Evolutionary conservation across 2,797 vertebrate genomes (phyloP).

Genomic region (Cheirogaleus major): DNA sequence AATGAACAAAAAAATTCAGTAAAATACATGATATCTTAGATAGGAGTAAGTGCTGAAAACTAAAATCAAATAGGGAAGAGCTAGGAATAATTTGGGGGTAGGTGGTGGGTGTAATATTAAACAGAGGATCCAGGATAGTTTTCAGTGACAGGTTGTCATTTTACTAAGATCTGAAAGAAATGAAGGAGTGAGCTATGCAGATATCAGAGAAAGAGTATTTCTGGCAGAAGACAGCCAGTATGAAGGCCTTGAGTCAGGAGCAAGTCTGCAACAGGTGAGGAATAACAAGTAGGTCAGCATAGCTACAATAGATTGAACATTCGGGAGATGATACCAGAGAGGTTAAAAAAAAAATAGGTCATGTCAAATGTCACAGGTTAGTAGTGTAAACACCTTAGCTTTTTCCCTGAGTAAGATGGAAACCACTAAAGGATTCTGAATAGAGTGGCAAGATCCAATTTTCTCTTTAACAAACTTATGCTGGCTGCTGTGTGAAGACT

Average conservation of each 20-base stretch:
- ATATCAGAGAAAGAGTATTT: not conserved
- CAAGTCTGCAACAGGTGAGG: not conserved
- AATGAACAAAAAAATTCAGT: not conserved
- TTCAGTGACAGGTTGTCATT: not conserved
- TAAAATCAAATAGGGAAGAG: not conserved
- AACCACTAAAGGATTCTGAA: not conserved
- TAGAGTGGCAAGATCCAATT: not conserved
- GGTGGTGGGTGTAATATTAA: not conserved
- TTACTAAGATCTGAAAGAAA: not conserved
- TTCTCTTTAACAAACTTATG: not conserved
- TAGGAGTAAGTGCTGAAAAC: not conserved
- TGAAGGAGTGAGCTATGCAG: not conserved
- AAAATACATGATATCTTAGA: not conserved
- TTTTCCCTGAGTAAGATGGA: not conserved
- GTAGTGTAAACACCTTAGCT: not conserved
- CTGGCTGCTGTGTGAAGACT: not conserved
- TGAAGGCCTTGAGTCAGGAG: not conserved
- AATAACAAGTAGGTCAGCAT: not conserved
- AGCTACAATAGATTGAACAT: not conserved
- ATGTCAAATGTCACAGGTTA: not conserved
- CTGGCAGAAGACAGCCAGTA: too few species aligned
- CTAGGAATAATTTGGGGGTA: not conserved
- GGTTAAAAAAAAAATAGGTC: not conserved
- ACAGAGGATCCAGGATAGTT: not conserved
- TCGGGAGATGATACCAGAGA: rapidly evolving